Evolutionary conservation across 2,797 vertebrate species (phyloP).

Genomic region (Labroides dimidiatus): DNA sequence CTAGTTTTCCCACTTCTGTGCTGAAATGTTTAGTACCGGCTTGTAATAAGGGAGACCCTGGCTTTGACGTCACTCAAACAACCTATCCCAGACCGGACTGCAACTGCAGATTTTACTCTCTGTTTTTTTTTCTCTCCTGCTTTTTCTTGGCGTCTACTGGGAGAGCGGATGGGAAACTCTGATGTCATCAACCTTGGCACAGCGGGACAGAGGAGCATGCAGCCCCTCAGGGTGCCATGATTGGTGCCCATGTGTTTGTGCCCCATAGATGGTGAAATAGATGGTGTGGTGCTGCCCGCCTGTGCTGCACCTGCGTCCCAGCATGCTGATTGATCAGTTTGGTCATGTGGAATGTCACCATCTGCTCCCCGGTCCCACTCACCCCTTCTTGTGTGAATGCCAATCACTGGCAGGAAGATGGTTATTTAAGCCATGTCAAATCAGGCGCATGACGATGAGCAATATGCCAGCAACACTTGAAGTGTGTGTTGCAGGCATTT

Average conservation of each 20-base stretch:
- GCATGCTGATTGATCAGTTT: slow-evolving; percentile 99
- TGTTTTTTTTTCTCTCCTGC: slow-evolving; percentile 1
- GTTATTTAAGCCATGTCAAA: slow-evolving; percentile 85
- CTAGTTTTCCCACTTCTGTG: neutral
- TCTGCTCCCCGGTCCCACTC: slow-evolving; percentile 92
- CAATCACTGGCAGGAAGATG: slow-evolving; percentile 83
- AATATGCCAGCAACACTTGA: slow-evolving; percentile 72
- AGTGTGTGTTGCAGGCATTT: slow-evolving; percentile 60
- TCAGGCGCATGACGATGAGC: slow-evolving; percentile 78
- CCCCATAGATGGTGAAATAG: slow-evolving; percentile 96
- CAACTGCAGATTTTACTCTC: slow-evolving; percentile 54
- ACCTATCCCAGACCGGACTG: slow-evolving; percentile 60
- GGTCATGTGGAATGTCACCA: slow-evolving; percentile 99
- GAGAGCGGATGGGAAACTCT: slow-evolving; percentile 98
- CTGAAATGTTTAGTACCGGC: slow-evolving; percentile 18
- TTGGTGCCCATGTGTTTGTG: slow-evolving; percentile 98
- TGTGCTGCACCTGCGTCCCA: slow-evolving; percentile 98
- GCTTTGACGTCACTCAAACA: slow-evolving; percentile 76
- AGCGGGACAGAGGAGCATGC: slow-evolving; percentile 90
- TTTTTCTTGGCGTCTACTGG: slow-evolving; percentile 83
- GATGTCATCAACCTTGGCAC: slow-evolving; percentile 99
- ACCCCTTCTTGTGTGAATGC: slow-evolving; percentile 80
- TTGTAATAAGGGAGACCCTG: slow-evolving; percentile 76
- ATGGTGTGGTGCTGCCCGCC: slow-evolving; percentile 97
- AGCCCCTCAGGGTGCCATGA: slow-evolving; percentile 93